Evolutionary conservation across 2,888 invertebrate genomes (phyloP), one percentile per base, ranked within the genome.

Genomic region (Pemphredon lugubris): DNA sequence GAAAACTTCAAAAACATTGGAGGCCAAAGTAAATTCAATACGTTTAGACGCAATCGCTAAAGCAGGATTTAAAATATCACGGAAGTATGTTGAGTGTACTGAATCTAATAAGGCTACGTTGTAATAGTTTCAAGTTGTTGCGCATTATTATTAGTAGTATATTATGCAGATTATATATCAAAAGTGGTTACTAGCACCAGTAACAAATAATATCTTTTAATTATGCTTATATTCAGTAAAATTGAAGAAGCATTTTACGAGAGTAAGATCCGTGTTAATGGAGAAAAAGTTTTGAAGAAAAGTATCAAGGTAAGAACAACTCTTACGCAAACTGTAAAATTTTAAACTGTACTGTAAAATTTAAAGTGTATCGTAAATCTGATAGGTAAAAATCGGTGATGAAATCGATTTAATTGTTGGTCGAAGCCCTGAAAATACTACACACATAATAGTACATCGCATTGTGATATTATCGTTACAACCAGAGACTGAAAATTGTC

Each of bases 241-340:
- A 91, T 96, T 40, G 96, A 96, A 86, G 92, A 92, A 54, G 90
- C 93, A 50, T 96, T 97, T 87, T 96, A 96, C 90, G 94, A 95
- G 76, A 95, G 94, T 84, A 95, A 93, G 91, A 93, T 97, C 70
- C 92, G 95, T 83, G 88, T 96, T 0, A 97, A 97, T 90, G 96
- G 96, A 4, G 91, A 92, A 75, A 95, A 95, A 87, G 89, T 95
- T 0, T 72, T 91, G 34, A 97, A 97, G 88, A 97, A 97, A 90
- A 95, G 95, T 89, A 86, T 89, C 13, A 89, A 91, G 81, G 94
- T 96, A 89, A 91, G 91, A 90, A 32, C 37, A 42, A 50, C 40
- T 65, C n/a, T 42, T 51, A 51, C 57, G 45, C 37, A 47, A 51
- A 42, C 58, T 51, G 16, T 57, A 73, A 51, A 66, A 54, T 34